phyloP scores from a whole-genome alignment of 2,113 vertebrate species.

The Malurus melanocephalus region DNA sequence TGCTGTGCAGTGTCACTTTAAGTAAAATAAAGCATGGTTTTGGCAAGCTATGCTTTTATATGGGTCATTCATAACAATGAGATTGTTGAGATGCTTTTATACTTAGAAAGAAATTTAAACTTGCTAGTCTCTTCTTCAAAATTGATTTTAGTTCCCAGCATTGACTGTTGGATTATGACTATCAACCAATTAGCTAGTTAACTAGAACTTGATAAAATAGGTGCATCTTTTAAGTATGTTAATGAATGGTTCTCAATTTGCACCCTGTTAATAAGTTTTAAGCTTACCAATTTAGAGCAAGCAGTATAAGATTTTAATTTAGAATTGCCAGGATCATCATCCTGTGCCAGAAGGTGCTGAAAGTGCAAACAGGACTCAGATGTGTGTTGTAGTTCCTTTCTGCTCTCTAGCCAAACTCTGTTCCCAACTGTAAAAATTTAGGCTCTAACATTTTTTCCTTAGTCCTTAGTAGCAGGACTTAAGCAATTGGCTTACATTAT shows the following conservation, averaged over 20 bases:
- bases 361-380: not conserved
- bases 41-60: not conserved
- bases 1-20: not conserved
- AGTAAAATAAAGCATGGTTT: not conserved
- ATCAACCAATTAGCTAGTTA: not conserved
- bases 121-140: not conserved
- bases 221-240: not conserved
- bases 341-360: not conserved
- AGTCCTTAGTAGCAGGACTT: not conserved
- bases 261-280: not conserved
- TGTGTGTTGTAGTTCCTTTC: not conserved
- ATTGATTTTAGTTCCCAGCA: not conserved
- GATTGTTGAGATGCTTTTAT: not conserved
- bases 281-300: not conserved
- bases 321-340: not conserved
- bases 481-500: not conserved
- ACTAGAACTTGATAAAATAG: not conserved
- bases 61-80: not conserved
- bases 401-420: not conserved
- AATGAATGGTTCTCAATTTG: not conserved
- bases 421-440: not conserved
- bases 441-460: not conserved
- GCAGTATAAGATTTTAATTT: not conserved
- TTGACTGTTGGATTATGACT: not conserved
- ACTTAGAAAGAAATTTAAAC: not conserved